Evolutionary conservation across 1,140 invertebrate species (phyloP), one percentile per base, ranked within the genome.

Genomic region (Euwallacea fornicatus): DNA sequence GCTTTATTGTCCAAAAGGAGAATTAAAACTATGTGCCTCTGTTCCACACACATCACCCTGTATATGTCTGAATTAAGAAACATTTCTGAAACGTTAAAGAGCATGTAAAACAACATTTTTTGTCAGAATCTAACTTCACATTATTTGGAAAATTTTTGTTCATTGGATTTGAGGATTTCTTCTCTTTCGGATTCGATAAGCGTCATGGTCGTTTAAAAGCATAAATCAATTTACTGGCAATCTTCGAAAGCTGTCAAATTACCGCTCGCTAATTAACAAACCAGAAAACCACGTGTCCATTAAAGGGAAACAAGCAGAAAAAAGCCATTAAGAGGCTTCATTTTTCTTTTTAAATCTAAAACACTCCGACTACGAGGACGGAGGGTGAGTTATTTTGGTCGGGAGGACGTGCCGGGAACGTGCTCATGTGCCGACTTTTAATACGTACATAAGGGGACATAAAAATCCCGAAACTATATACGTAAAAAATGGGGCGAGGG

Each of bases 381-480:
- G 43, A 61, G 66, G 66, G 65, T 58, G 43, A 61, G 66, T 60
- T 68, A 68, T 68, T 68, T 68, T 61, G 7, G 66, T 60, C 66
- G 43, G 58, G 59, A 58, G 70, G 70, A 66, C 63, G 70, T 71
- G 64, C 63, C 21, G 33, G 53, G 66, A 72, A 63, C 71, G 71
- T 72, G 64, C 50, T 43, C 55, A 68, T 68, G 21, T 68, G 42
- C 55, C 44, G 47, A 56, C 58, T 59, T 72, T 63, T 54, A 66
- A 66, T 67, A 66, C 65, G 60, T 63, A 72, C 21, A 33, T 33
- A 50, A 65, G 71, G 71, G 59, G 16, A 9, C 11, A 47, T 60
- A 69, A 73, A 73, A 73, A 68, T 69, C 47, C 71, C 60, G 71
- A 73, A 69, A 69, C 58, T 62, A 61, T 69, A 69, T 69, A 69